Conservation (phyloP, 2,113 vertebrate species). For the Pongo pygmaeus region DNA sequence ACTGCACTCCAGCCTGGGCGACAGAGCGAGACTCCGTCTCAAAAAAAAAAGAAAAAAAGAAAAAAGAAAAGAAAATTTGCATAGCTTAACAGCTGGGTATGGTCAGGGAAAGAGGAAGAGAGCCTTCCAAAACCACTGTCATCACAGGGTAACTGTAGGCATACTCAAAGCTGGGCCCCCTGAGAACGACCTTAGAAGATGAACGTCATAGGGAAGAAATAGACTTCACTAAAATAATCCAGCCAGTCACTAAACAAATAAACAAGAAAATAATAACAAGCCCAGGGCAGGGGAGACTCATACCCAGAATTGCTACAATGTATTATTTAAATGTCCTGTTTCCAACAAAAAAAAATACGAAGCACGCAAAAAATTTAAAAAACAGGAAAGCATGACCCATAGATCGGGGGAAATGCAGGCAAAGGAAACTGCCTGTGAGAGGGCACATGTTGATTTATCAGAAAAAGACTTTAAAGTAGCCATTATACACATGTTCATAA, state of each 20-base stretch:
- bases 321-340: not conserved
- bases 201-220: not conserved
- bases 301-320: not conserved
- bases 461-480: not conserved
- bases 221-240: not conserved
- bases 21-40: too few species aligned
- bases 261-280: not conserved
- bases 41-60: too few species aligned
- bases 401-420: not conserved
- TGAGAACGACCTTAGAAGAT: not conserved
- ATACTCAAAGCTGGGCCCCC: not conserved
- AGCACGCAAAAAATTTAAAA: not conserved
- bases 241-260: not conserved
- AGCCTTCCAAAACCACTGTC: not conserved
- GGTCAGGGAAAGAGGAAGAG: not conserved
- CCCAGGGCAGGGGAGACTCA: not conserved
- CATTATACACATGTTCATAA: not conserved
- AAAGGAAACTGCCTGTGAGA: not conserved
- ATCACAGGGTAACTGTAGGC: not conserved
- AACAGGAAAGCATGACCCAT: not conserved
- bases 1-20: too few species aligned
- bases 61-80: not conserved
- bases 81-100: not conserved
- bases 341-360: not conserved
- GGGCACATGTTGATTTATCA: not conserved